These are phyloP conservation scores for Enhydra lutris DNA, from an alignment of 2,113 vertebrate species.

Conservation along the genomic window DNA sequence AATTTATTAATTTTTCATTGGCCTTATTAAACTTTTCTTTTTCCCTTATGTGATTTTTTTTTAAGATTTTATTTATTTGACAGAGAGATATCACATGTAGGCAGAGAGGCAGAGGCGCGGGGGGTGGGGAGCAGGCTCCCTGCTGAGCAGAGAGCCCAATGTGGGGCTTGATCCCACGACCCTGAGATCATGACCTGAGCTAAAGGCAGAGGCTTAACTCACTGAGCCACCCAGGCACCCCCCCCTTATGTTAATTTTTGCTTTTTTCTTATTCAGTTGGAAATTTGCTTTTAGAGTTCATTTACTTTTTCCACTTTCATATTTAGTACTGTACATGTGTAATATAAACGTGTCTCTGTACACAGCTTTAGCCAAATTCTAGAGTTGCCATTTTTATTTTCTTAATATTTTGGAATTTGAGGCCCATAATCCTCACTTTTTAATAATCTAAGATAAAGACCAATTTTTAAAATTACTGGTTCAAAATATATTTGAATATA, in stretches of 20 bases:
- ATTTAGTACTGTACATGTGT: background rate
- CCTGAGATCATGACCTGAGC: too few species aligned
- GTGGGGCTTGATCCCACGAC: too few species aligned
- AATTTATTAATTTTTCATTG: background rate
- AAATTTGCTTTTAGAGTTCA: background rate
- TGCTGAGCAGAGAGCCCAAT: too few species aligned
- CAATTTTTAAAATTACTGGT: background rate
- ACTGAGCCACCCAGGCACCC: too few species aligned
- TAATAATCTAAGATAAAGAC: background rate
- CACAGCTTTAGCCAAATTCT: background rate
- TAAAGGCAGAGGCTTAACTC: too few species aligned
- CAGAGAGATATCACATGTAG: too few species aligned
- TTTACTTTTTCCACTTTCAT: background rate
- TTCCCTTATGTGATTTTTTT: background rate
- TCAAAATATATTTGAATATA: background rate
- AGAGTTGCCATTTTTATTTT: background rate
- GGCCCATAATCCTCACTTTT: background rate
- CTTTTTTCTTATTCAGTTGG: background rate
- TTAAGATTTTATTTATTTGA: too few species aligned
- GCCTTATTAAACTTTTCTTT: background rate
- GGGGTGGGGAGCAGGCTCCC: too few species aligned
- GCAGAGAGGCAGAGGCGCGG: too few species aligned
- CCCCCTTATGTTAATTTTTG: background rate
- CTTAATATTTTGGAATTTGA: background rate
- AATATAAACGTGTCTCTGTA: background rate